A percentile compares a stretch with the other conserved stretches of the same genome.
phyloP scores from a whole-genome alignment of 1,140 invertebrate species.

The Chymomyza costata region DNA sequence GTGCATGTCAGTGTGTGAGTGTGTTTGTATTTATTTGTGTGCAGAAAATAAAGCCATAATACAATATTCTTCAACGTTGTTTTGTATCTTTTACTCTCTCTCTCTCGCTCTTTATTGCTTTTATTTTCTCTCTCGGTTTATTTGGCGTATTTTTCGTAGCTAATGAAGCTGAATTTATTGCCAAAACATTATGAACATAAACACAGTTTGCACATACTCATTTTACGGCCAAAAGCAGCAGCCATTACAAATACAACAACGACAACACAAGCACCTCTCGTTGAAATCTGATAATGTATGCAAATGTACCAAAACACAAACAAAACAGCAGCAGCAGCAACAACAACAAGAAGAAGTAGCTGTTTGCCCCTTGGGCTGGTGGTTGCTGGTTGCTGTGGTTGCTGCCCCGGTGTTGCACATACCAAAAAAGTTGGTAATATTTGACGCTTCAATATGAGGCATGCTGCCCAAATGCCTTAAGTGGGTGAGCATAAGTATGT shows the following conservation, averaged over 20 bases:
- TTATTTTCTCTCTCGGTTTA: too few relatives aligned
- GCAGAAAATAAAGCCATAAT: too few relatives aligned
- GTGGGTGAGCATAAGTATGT: too few relatives aligned
- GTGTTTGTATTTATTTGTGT: too few relatives aligned
- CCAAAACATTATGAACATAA: slow-evolving; percentile 45
- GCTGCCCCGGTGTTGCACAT: slow-evolving; percentile 2
- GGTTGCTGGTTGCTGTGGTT: too few relatives aligned
- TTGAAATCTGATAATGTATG: slow-evolving; percentile 48
- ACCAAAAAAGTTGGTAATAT: slow-evolving; percentile 40
- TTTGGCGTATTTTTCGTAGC: slow-evolving; percentile 29
- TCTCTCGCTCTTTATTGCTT: too few relatives aligned
- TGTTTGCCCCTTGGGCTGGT: not conserved
- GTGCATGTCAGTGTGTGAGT: too few relatives aligned
- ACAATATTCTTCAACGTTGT: too few relatives aligned
- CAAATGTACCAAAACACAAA: slow-evolving; percentile 28
- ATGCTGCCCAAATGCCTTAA: too few relatives aligned
- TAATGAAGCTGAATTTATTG: slow-evolving; percentile 54
- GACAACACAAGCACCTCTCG: slow-evolving; percentile 19
- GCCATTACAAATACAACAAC: slow-evolving; percentile 2
- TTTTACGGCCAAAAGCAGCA: slow-evolving; percentile 44
- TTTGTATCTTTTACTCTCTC: too few relatives aligned
- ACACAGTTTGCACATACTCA: slow-evolving; percentile 50
- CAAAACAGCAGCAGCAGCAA: slow-evolving; percentile 4
- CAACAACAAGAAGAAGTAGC: not conserved
- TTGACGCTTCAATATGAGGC: not conserved